phyloP scores from a whole-genome alignment of 2,113 vertebrate species.

The Tachuris rubrigastra region DNA sequence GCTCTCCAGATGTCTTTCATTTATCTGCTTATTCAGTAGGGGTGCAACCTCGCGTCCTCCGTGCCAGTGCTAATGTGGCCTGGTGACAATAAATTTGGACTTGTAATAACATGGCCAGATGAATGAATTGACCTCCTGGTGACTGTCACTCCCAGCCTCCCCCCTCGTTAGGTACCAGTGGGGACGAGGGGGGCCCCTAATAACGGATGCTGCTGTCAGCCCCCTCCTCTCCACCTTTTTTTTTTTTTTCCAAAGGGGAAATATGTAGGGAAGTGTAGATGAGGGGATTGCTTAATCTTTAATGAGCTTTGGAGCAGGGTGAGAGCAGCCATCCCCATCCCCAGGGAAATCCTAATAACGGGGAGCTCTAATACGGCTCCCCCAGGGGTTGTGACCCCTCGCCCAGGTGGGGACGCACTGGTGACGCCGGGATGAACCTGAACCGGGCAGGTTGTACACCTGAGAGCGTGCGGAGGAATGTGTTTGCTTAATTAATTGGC shows the following conservation, averaged over 20 bases:
- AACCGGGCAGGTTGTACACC: constrained; percentile 62
- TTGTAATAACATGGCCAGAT: constrained; percentile 71
- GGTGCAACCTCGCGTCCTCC: constrained; percentile 63
- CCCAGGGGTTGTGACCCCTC: background rate
- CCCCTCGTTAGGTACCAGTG: background rate
- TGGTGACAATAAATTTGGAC: constrained; percentile 69
- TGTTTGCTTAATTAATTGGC: constrained; percentile 78
- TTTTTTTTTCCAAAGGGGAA: background rate
- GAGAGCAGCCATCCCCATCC: background rate
- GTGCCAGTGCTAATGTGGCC: constrained; percentile 69
- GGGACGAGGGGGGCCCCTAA: background rate
- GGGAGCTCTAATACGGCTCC: background rate
- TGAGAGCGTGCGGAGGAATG: constrained; percentile 72
- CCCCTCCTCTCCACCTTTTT: background rate
- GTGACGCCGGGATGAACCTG: background rate
- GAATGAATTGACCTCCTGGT: constrained; percentile 68
- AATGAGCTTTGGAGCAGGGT: background rate
- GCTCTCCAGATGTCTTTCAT: constrained; percentile 74
- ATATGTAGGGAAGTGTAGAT: background rate
- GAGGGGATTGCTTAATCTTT: background rate
- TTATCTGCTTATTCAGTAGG: constrained; percentile 70
- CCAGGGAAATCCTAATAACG: background rate
- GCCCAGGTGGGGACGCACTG: background rate
- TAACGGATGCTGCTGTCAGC: background rate
- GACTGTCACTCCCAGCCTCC: constrained; percentile 51